Evolutionary conservation across 2,113 vertebrate genomes (phyloP), one percentile per base, ranked within the genome.

Genomic region (Tetrao urogallus): DNA sequence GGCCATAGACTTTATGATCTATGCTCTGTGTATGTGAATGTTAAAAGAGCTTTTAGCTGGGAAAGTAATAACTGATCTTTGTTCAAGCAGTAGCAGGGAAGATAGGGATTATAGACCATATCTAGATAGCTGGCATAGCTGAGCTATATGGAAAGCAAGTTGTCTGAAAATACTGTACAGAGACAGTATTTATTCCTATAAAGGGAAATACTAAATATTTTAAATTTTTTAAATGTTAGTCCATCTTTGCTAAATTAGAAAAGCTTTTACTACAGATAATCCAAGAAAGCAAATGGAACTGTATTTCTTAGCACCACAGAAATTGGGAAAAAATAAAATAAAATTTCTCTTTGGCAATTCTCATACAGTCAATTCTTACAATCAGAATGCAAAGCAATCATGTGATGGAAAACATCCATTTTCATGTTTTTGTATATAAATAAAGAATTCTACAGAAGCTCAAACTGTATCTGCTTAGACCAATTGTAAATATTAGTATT

Each of bases 21-120:
- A 83, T 47, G 32, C 65, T 86, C 96, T 94, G 69, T 91, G 85
- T 93, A 85, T 85, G 83, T 64, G 80, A 43, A 64, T 73, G 58
- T 86, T 87, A 56, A 95, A 90, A 93, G 93, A 80, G 64, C 19
- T 66, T 88, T 96, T 83, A 72, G 78, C 48, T 74, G 13, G 75
- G 75, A 95, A 82, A 95, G 91, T 78, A 93, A 77, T 3, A 69
- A 70, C 82, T 63, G 56, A 80, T 76, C 86, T 73, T 86, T 91
- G 90, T 95, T 81, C 88, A 60, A 85, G 63, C 34, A 63, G 34
- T 8, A 63, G 58, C 32, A 88, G 75, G 12, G 30, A 64, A 50
- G 12, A 48, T 36, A 52, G 13, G 17, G 27, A 25, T 34, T 17
- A 28, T 25, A 76, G 42, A 5, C n/a, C 45, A 67, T 43, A 61